A percentile compares a stretch with the other conserved stretches of the same genome.
phyloP scores from a whole-genome alignment of 1,140 invertebrate genomes.

The Holotrichia oblita region DNA sequence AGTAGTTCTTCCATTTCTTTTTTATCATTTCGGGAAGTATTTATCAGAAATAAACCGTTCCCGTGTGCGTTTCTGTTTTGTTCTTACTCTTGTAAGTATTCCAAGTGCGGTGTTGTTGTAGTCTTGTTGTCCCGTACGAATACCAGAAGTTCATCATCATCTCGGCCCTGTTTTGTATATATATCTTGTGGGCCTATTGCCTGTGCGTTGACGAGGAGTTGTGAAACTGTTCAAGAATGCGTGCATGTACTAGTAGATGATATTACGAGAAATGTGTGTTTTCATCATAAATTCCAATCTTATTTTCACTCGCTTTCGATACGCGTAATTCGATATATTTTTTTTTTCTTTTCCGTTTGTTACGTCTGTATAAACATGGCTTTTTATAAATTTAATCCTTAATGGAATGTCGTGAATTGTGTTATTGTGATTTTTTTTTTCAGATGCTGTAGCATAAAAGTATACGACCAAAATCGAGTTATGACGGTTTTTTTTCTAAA shows the following conservation, averaged over 20 bases:
- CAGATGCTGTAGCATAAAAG: slow-evolving; percentile 48
- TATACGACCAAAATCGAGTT: slow-evolving; percentile 38
- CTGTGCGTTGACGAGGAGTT: slow-evolving; percentile 22
- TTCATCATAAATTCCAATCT: slow-evolving; percentile 45
- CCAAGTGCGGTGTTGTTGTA: neutral
- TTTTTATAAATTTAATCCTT: neutral
- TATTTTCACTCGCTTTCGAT: slow-evolving; percentile 39
- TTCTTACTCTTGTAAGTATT: slow-evolving; percentile 44
- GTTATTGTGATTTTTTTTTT: slow-evolving; percentile 32
- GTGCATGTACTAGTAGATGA: neutral
- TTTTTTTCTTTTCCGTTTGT: neutral
- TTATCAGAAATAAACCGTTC: slow-evolving; percentile 38
- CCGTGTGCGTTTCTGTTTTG: slow-evolving; percentile 6
- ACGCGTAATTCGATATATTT: slow-evolving; percentile 22
- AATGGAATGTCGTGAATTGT: neutral
- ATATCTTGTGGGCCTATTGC: neutral
- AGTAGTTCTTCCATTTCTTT: slow-evolving; percentile 39
- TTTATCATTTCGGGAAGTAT: slow-evolving; percentile 21
- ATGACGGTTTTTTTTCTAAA: neutral
- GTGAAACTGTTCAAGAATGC: slow-evolving; percentile 19
- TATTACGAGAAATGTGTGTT: slow-evolving; percentile 35
- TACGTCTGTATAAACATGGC: neutral
- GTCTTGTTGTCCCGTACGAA: slow-evolving; percentile 6
- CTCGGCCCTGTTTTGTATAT: slow-evolving; percentile 27
- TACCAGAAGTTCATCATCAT: slow-evolving; percentile 22